Base-by-base conservation (phyloP, 2,888 invertebrate genomes). In the Apodemia zela region DNA sequence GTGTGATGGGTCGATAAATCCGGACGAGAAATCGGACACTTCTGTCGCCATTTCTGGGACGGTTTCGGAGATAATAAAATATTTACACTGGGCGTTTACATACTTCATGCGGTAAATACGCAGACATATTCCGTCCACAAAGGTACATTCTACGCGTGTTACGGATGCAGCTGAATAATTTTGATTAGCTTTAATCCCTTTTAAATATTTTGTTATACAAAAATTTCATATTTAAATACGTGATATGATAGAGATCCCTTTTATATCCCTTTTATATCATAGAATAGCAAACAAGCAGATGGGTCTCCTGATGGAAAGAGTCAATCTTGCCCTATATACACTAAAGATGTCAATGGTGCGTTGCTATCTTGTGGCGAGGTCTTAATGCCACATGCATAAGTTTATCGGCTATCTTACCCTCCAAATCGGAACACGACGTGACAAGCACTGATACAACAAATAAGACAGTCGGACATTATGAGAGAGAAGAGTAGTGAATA, bases 11-110 rank as follows among this genome's bases (percentile, higher is more conserved):
- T 54, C 54, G 54, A 54, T 60, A 60, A 42, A 60, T 60, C n/a
- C 7, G 25, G 42, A 45, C 21, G 15, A 45, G 63, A 59, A 63
- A 63, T 78, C 75, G 75, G 77, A 69, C 67, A 69, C 66, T 67
- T 65, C 72, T 60, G 45, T 25, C 71, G 71, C 72, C 70, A 72
- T 77, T 75, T 72, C 72, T 21, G 38, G 18, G 8, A 42, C 45
- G 59, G 45, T 45, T n/a, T 45, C n/a, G 21, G 7, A 54, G 25
- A 54, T 21, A 51, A 80, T 82, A 76, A 81, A 83, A 82, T 81
- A 84, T 82, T 80, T 77, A 82, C 69, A 72, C 69, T 69, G 68
- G 65, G 67, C 66, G 68, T 57, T 69, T 58, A 67, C 63, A 63
- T 60, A 38, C 47, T 38, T 42, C 62, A 57, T 21, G 57, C 51